Conservation (phyloP, 2,888 invertebrate genomes). For the Teleogryllus oceanicus region DNA sequence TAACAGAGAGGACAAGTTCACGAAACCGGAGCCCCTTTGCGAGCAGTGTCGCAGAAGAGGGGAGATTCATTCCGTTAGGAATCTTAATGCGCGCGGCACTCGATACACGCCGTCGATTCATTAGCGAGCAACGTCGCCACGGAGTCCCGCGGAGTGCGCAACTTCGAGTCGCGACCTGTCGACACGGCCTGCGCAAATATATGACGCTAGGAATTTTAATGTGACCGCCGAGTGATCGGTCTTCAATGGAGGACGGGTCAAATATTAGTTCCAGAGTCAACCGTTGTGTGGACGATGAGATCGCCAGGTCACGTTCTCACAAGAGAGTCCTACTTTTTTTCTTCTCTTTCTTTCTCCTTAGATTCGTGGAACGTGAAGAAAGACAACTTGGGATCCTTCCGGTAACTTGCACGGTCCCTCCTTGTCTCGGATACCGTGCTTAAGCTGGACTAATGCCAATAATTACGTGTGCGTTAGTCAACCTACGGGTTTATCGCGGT, state of each 20-base stretch:
- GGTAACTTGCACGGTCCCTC: too few species aligned
- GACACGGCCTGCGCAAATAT: not conserved
- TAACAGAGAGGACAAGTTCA: not conserved
- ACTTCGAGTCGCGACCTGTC: not conserved
- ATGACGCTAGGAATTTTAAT: not conserved
- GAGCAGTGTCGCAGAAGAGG: too few species aligned
- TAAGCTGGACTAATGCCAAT: too few species aligned
- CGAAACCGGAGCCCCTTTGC: not conserved
- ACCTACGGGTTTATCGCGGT: too few species aligned
- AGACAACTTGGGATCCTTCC: too few species aligned
- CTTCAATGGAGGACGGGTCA: slow-evolving; percentile 11
- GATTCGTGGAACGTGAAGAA: too few species aligned
- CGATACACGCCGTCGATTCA: not conserved
- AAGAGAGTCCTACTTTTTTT: too few species aligned
- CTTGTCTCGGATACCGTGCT: too few species aligned
- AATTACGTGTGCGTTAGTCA: too few species aligned
- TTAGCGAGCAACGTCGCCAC: not conserved
- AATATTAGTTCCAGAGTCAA: not conserved
- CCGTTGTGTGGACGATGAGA: too few species aligned
- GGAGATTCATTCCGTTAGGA: not conserved
- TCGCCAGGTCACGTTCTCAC: too few species aligned
- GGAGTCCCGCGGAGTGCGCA: not conserved
- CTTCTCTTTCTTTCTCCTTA: too few species aligned
- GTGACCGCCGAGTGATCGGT: not conserved
- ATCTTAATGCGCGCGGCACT: not conserved